A percentile compares a stretch with the other conserved stretches of the same genome.
These are phyloP conservation scores for Pseudachorutes palmiensis DNA, from an alignment of 1,140 invertebrate species.

Conservation along the genomic window DNA sequence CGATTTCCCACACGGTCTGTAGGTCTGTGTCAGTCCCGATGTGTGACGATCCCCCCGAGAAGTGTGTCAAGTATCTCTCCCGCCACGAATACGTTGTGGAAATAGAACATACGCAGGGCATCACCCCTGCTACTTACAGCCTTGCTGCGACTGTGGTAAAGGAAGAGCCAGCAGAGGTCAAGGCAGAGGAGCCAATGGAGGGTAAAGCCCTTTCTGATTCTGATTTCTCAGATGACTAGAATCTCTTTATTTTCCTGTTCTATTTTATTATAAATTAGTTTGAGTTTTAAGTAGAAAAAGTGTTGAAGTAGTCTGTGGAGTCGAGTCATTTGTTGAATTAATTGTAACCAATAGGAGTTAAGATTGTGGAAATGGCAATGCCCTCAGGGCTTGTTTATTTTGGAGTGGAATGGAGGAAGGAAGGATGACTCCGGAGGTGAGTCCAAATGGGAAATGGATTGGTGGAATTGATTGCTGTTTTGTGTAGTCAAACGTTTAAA, in stretches of 20 bases:
- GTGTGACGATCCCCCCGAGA: conserved; percentile 90
- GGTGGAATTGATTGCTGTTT: no score
- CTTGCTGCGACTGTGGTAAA: conserved; percentile 29
- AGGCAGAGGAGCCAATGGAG: background rate
- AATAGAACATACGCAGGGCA: conserved; percentile 32
- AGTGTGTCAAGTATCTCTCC: conserved; percentile 95
- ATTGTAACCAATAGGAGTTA: no score
- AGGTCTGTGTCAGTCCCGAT: conserved; percentile 86
- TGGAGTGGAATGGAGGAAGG: no score
- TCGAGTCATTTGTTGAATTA: no score
- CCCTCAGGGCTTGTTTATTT: no score
- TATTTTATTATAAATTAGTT: no score
- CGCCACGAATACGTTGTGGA: conserved; percentile 74
- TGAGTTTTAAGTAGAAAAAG: no score
- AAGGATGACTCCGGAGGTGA: no score
- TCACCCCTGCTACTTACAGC: conserved; percentile 32
- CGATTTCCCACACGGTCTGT: conserved; percentile 92
- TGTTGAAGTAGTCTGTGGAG: no score
- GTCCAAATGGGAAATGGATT: no score
- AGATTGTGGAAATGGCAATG: no score
- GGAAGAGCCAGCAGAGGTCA: conserved; percentile 19
- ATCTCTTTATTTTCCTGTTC: background rate
- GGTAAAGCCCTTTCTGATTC: conserved; percentile 30
- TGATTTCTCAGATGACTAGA: conserved; percentile 31
- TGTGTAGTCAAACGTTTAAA: no score